phyloP scores from a whole-genome alignment of 1,140 invertebrate species.

The Tetranychus cinnabarinus region DNA sequence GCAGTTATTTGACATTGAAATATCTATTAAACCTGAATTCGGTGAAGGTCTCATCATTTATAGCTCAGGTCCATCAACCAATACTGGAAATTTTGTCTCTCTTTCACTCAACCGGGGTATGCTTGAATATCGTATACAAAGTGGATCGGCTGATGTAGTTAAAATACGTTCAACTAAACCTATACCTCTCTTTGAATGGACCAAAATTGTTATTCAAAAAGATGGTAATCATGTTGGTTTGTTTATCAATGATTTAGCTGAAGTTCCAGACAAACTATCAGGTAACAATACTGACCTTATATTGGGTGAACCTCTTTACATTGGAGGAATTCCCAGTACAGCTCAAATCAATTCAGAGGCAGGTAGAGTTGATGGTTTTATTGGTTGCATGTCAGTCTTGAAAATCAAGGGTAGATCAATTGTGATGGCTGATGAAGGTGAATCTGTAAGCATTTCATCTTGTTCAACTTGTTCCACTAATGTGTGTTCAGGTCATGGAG shows the following conservation, averaged over 20 bases:
- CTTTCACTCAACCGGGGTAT: constrained; percentile 32
- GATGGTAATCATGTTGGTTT: constrained; percentile 45
- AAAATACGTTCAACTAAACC: constrained; percentile 40
- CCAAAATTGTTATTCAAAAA: constrained; percentile 52
- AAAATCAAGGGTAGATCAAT: constrained; percentile 36
- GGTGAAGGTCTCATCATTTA: constrained; percentile 57
- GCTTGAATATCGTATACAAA: constrained; percentile 23
- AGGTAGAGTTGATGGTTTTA: constrained; percentile 34
- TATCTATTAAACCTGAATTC: constrained; percentile 61
- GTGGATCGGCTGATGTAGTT: constrained; percentile 43
- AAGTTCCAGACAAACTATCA: constrained; percentile 35
- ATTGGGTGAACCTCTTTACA: constrained; percentile 45
- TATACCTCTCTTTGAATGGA: constrained; percentile 55
- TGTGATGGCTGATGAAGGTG: not conserved
- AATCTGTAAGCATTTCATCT: too few relatives aligned
- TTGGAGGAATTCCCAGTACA: constrained; percentile 56
- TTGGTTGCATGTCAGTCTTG: constrained; percentile 58
- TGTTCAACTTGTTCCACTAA: too few relatives aligned
- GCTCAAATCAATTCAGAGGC: constrained; percentile 27
- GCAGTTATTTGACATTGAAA: constrained; percentile 55
- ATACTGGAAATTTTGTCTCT: constrained; percentile 53
- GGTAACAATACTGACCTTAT: constrained; percentile 47
- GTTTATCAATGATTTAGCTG: constrained; percentile 43
- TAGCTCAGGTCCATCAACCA: constrained; percentile 27
- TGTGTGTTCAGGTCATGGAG: constrained; percentile 51